phyloP scores from a whole-genome alignment of 2,113 vertebrate species.

The Apeltes quadracus region DNA sequence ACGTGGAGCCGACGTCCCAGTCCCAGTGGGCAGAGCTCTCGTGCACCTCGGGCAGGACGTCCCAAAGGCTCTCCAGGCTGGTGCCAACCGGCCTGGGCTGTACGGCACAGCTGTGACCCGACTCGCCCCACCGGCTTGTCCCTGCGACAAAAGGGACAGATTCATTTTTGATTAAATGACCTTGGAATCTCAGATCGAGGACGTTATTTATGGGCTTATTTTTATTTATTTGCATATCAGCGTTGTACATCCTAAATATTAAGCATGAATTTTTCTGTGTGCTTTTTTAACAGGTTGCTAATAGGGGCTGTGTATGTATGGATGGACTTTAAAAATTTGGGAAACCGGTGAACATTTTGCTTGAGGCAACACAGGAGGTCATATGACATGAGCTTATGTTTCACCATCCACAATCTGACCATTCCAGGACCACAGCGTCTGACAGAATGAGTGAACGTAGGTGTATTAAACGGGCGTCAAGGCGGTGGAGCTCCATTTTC shows the following conservation, averaged over 20 bases:
- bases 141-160: conserved; percentile 76
- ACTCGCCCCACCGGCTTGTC: conserved; percentile 87
- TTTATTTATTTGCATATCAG: background rate
- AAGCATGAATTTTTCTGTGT: background rate
- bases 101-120: conserved; percentile 84
- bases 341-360: background rate
- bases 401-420: background rate
- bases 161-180: background rate
- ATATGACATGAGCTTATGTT: background rate
- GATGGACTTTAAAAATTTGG: conserved; percentile 1
- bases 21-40: conserved; percentile 80
- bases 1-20: conserved; percentile 72
- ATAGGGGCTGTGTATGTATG: background rate
- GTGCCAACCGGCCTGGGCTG: conserved; percentile 84
- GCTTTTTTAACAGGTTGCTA: background rate
- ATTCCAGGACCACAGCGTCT: too few relatives aligned
- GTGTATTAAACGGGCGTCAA: background rate
- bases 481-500: background rate
- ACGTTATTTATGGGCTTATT: too few relatives aligned
- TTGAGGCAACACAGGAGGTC: background rate
- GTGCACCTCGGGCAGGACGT: conserved; percentile 84
- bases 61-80: conserved; percentile 89
- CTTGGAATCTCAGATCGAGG: background rate
- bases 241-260: background rate
- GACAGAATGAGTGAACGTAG: too few relatives aligned